These are phyloP conservation scores for Hippoglossus hippoglossus DNA, from an alignment of 2,797 vertebrate genomes.

Conservation along the genomic window DNA sequence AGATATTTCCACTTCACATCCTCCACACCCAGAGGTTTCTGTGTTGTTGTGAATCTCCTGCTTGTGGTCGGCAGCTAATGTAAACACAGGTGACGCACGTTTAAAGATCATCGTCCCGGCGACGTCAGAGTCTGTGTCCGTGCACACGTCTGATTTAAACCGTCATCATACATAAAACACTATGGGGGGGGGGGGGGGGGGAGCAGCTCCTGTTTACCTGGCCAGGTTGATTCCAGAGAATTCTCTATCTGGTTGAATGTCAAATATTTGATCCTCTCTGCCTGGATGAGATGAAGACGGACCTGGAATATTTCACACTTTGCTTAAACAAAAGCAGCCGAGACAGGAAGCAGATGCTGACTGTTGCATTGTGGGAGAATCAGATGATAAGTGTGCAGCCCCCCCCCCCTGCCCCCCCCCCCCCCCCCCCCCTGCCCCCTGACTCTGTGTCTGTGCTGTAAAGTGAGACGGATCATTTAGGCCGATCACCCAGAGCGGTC, in stretches of 20 bases:
- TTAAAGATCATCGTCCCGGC: conserved; percentile 42
- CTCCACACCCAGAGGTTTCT: no score
- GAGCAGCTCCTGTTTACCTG: conserved; percentile 47
- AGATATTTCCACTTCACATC: no score
- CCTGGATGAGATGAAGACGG: conserved; percentile 35
- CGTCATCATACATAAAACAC: conserved; percentile 26
- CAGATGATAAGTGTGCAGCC: background rate
- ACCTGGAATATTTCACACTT: conserved; percentile 35
- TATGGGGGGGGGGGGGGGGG: conserved; percentile 15
- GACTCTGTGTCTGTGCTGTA: conserved; percentile 26
- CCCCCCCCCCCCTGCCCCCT: background rate
- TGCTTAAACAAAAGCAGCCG: background rate
- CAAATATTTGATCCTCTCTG: conserved; percentile 65
- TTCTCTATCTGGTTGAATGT: conserved; percentile 49
- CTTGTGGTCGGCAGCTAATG: conserved; percentile 26
- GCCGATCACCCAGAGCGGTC: conserved; percentile 31
- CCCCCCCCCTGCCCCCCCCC: background rate
- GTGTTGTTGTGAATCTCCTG: no score
- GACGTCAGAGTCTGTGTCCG: conserved; percentile 29
- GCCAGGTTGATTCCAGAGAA: no score
- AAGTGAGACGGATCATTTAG: conserved; percentile 45
- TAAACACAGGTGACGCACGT: conserved; percentile 57
- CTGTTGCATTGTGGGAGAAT: conserved; percentile 5
- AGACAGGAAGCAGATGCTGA: conserved; percentile 14
- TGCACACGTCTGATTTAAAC: conserved; percentile 24